Evolutionary conservation across 1,140 invertebrate genomes (phyloP), one percentile per base, ranked within the genome.

Genomic region (Episyrphus balteatus): DNA sequence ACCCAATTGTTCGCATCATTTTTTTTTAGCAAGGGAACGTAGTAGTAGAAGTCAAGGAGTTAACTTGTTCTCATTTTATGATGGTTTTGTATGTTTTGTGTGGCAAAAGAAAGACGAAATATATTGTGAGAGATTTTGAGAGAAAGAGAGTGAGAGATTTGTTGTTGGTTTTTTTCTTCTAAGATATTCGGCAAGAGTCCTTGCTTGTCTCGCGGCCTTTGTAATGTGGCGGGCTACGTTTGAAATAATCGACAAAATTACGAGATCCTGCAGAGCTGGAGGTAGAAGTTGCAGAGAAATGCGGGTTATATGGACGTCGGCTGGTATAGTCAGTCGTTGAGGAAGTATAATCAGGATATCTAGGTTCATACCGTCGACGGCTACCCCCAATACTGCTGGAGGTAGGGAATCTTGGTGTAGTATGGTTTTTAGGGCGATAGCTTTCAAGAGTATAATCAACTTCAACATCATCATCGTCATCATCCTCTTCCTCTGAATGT

Each of bases 121-220:
- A 26, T 26, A 5, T 26, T 26, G 8, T 5, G 21, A 5, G 21
- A 26, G 21, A 26, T 26, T 26, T 26, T 26, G 3, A 5, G 3
- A 26, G 8, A 26, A 26, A 26, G 21, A 26, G n/a, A n/a, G n/a
- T n/a, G n/a, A n/a, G n/a, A n/a, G n/a, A n/a, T n/a, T n/a, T n/a
- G n/a, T n/a, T n/a, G n/a, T n/a, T n/a, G n/a, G n/a, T n/a, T 26
- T 26, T 3, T 26, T 26, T 26, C 8, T 26, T 26, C 46, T 65
- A 66, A 43, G 55, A 58, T 47, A 65, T 62, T 59, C 63, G 57
- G 62, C 62, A 65, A 60, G 60, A 62, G 51, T 65, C 62, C 61
- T 61, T 65, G 58, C 49, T 58, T 48, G 41, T 40, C 38, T 43
- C 45, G 13, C 40, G 49, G 3, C 41, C 45, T 12, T 41, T 46